phyloP scores from a whole-genome alignment of 2,797 vertebrate species.

The Cetoscarus ocellatus region DNA sequence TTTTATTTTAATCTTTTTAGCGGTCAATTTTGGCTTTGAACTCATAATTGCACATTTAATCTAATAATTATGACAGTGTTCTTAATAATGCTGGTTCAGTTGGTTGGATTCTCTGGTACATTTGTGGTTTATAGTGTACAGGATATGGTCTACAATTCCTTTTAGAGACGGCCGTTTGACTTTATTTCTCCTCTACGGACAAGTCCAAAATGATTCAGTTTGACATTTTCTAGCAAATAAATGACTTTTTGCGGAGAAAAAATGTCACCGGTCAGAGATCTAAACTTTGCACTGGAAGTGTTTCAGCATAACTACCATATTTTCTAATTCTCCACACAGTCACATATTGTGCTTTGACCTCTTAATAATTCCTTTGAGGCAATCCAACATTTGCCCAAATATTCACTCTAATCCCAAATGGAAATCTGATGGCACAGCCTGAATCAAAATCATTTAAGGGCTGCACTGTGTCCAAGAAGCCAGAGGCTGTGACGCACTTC shows the following conservation, averaged over 20 bases:
- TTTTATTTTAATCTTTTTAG: no score
- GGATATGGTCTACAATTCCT: not conserved
- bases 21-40: no score
- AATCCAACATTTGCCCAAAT: constrained; percentile 21
- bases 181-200: not conserved
- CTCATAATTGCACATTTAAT: no score
- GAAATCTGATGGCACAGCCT: constrained; percentile 32
- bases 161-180: not conserved
- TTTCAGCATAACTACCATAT: constrained; percentile 22
- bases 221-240: constrained; percentile 8
- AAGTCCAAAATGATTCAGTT: constrained; percentile 1
- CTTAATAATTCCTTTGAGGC: constrained; percentile 38
- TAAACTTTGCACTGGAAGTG: constrained; percentile 14
- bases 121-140: not conserved
- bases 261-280: constrained; percentile 14
- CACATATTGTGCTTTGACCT: constrained; percentile 37
- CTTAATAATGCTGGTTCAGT: no score
- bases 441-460: constrained; percentile 29
- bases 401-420: constrained; percentile 28
- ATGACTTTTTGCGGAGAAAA: not conserved
- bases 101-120: not conserved
- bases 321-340: constrained; percentile 33
- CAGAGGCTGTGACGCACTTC: constrained; percentile 26
- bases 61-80: no score
- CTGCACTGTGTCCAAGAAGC: constrained; percentile 33